Conservation (phyloP, 1,140 invertebrate species). For the Colletes gigas region DNA sequence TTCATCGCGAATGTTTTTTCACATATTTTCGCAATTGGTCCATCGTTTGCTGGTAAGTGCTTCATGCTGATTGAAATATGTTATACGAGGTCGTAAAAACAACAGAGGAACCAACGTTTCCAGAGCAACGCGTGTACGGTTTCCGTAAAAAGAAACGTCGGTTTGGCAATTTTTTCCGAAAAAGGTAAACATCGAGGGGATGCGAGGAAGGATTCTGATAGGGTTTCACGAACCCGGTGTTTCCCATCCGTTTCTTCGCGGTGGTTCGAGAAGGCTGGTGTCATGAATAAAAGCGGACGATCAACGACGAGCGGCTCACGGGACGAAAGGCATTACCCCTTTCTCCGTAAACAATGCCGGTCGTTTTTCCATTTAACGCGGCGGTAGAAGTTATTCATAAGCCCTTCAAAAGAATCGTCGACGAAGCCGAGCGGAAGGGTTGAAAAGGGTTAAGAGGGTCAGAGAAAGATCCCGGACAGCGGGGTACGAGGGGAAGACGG, state of each 20-base stretch:
- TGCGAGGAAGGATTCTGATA: too few species aligned
- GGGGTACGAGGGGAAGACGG: slow-evolving; percentile 20
- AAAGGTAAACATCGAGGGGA: too few species aligned
- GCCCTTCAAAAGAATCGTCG: slow-evolving; percentile 54
- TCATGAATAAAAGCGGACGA: slow-evolving; percentile 48
- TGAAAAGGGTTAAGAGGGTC: slow-evolving; percentile 61
- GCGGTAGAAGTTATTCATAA: slow-evolving; percentile 53
- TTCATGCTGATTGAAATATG: too few species aligned
- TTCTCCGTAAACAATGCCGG: slow-evolving; percentile 49
- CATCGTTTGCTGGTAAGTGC: too few species aligned
- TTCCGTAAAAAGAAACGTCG: too few species aligned
- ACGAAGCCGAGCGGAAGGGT: slow-evolving; percentile 39
- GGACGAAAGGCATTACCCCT: slow-evolving; percentile 42
- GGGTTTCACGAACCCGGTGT: not conserved
- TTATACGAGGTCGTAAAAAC: too few species aligned
- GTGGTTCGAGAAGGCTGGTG: slow-evolving; percentile 19
- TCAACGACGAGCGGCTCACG: slow-evolving; percentile 33
- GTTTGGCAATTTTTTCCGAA: too few species aligned
- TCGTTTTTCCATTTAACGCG: slow-evolving; percentile 48
- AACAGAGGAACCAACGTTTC: too few species aligned
- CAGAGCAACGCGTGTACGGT: too few species aligned
- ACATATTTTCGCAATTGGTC: too few species aligned
- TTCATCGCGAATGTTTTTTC: too few species aligned
- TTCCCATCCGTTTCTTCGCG: slow-evolving; percentile 21
- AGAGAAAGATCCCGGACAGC: slow-evolving; percentile 51